Evolutionary conservation across 2,113 vertebrate genomes (phyloP).

Genomic region (Gallinago media): DNA sequence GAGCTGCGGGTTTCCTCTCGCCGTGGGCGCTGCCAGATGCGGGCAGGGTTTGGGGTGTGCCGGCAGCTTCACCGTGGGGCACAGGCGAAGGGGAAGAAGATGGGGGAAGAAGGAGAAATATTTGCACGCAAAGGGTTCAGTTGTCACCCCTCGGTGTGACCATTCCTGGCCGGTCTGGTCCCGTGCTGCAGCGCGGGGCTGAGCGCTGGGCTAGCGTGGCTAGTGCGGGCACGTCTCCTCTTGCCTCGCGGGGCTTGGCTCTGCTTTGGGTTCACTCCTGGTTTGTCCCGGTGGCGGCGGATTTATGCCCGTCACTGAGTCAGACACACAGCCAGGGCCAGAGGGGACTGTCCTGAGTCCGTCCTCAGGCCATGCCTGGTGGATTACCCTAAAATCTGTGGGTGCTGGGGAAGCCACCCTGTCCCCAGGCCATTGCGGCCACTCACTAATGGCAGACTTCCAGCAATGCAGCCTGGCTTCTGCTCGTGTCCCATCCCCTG

Average conservation of each 20-base stretch:
- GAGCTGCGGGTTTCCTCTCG: background rate
- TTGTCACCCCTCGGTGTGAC: background rate
- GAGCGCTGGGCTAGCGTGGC: background rate
- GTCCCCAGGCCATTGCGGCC: background rate
- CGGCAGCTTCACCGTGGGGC: background rate
- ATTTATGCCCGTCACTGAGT: background rate
- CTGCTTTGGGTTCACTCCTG: background rate
- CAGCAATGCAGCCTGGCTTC: background rate
- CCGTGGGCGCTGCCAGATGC: background rate
- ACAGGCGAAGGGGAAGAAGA: background rate
- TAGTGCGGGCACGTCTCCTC: background rate
- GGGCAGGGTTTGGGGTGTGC: background rate
- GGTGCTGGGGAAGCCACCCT: background rate
- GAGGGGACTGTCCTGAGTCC: background rate
- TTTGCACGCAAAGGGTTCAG: background rate
- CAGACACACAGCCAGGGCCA: background rate
- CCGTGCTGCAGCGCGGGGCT: background rate
- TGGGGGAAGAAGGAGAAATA: background rate
- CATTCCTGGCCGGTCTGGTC: background rate
- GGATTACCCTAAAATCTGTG: accelerated
- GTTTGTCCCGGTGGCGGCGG: background rate
- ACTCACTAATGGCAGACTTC: background rate
- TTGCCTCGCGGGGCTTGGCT: accelerated
- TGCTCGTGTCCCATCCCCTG: accelerated
- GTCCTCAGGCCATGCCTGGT: background rate